Conservation (phyloP, 2,888 invertebrate species). For the Steromphala cineraria region DNA sequence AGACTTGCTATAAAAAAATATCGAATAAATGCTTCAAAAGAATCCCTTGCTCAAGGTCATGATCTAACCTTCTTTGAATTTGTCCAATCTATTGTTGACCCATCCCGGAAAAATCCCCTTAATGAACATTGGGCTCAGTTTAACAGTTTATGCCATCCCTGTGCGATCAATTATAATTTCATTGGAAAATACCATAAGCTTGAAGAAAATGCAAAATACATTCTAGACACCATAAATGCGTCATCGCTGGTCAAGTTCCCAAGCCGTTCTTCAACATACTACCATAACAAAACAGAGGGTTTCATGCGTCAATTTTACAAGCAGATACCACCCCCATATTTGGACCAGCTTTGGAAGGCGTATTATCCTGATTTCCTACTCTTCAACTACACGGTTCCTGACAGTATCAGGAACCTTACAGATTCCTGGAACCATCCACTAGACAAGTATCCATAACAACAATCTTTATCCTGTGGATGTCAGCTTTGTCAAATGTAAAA, state of each 20-base stretch:
- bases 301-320: slow-evolving; percentile 84
- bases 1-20: slow-evolving; percentile 85
- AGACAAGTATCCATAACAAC: no score
- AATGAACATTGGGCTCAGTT: slow-evolving; percentile 96
- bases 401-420: neutral
- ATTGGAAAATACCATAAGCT: slow-evolving; percentile 93
- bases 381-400: slow-evolving; percentile 76
- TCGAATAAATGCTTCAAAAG: slow-evolving; percentile 83
- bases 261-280: slow-evolving; percentile 69
- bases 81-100: slow-evolving; percentile 84
- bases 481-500: no score
- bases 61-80: slow-evolving; percentile 93
- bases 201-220: slow-evolving; percentile 83
- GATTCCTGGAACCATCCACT: neutral
- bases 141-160: slow-evolving; percentile 89
- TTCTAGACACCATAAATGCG: slow-evolving; percentile 54
- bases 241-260: slow-evolving; percentile 62
- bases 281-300: slow-evolving; percentile 82
- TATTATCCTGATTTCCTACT: slow-evolving; percentile 88
- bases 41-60: slow-evolving; percentile 78
- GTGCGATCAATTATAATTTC: slow-evolving; percentile 89
- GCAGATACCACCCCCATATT: slow-evolving; percentile 80
- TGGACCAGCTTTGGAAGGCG: slow-evolving; percentile 70
- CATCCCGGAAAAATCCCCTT: slow-evolving; percentile 68
- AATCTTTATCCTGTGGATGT: no score